These are phyloP conservation scores for Habrosyne pyritoides DNA, from an alignment of 2,888 invertebrate genomes.

Conservation along the genomic window DNA sequence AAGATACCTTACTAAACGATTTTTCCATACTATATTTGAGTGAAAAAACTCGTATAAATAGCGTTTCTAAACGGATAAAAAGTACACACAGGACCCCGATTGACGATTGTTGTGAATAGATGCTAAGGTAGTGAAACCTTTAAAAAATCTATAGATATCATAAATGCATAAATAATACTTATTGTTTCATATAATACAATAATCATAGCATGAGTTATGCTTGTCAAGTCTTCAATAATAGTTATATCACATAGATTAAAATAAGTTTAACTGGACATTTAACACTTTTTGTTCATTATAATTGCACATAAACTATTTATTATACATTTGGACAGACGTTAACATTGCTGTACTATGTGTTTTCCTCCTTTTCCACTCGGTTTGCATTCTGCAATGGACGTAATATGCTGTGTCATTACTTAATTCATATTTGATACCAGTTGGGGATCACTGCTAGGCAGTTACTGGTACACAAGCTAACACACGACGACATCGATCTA, in stretches of 20 bases:
- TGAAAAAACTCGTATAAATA: too few species aligned
- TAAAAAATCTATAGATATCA: background rate
- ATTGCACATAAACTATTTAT: slow-evolving; percentile 41
- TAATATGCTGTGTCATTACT: slow-evolving; percentile 68
- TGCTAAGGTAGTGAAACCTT: too few species aligned
- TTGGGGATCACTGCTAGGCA: slow-evolving; percentile 34
- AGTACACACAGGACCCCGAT: too few species aligned
- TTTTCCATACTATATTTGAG: too few species aligned
- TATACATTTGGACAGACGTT: slow-evolving; percentile 59
- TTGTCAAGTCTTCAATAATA: background rate
- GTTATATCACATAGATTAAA: slow-evolving; percentile 13
- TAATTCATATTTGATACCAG: slow-evolving; percentile 30
- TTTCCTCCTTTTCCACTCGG: slow-evolving; percentile 74
- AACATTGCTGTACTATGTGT: slow-evolving; percentile 69
- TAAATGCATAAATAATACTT: slow-evolving; percentile 17
- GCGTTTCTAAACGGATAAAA: too few species aligned
- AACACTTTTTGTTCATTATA: slow-evolving; percentile 26
- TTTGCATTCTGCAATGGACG: slow-evolving; percentile 80
- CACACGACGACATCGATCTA: slow-evolving; percentile 75
- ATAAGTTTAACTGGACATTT: slow-evolving; percentile 30
- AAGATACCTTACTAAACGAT: too few species aligned
- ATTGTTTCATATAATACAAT: slow-evolving; percentile 18
- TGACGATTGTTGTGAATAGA: too few species aligned
- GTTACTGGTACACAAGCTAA: slow-evolving; percentile 51
- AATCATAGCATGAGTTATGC: background rate